phyloP scores from a whole-genome alignment of 2,113 vertebrate species.

The Pithys albifrons region DNA sequence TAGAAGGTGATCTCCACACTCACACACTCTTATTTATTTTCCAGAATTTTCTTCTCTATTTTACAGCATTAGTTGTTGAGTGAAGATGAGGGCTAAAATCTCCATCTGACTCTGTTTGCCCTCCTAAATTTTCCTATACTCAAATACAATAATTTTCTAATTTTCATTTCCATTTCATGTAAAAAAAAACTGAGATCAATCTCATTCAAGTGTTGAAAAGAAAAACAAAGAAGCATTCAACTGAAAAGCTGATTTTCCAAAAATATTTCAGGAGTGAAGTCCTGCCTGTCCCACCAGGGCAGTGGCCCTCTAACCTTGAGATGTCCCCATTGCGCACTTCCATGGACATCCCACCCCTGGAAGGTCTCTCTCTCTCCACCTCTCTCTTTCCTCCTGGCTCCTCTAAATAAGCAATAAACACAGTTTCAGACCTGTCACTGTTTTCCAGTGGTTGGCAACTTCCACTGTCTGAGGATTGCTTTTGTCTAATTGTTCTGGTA shows the following conservation, averaged over 20 bases:
- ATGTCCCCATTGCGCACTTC: background rate
- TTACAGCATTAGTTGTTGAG: background rate
- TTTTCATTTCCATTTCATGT: background rate
- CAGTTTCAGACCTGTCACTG: background rate
- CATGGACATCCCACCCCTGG: fast-evolving
- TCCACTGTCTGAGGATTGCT: slow-evolving; percentile 10
- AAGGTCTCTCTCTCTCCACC: background rate
- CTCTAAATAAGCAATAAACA: background rate
- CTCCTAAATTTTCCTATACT: background rate
- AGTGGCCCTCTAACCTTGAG: background rate
- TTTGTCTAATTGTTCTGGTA: slow-evolving; percentile 27
- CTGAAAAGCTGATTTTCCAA: background rate
- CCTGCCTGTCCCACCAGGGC: background rate
- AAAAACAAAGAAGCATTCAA: background rate
- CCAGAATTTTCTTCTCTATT: background rate
- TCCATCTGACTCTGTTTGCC: background rate
- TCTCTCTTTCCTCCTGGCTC: background rate
- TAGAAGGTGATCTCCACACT: background rate
- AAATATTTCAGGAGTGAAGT: background rate
- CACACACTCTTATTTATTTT: background rate
- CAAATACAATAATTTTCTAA: background rate
- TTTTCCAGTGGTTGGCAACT: slow-evolving; percentile 27
- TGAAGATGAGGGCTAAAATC: background rate
- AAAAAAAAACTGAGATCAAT: background rate
- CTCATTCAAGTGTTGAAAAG: background rate